phyloP scores from a whole-genome alignment of 2,888 invertebrate species.

The Leptothorax acervorum region DNA sequence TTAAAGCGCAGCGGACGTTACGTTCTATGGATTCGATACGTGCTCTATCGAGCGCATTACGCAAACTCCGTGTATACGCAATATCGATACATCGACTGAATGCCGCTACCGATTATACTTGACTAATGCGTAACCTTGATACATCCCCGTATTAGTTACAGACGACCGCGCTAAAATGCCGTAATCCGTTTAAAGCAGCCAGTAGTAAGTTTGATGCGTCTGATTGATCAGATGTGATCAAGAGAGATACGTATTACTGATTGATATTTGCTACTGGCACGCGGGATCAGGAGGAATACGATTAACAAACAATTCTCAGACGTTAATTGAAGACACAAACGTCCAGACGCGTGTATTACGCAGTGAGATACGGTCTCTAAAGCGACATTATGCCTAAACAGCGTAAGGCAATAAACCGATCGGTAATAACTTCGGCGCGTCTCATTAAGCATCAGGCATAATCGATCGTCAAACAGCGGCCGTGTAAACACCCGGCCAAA shows the following conservation, averaged over 20 bases:
- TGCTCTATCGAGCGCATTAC: slow-evolving; percentile 37
- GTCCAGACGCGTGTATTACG: background rate
- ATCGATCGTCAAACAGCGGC: slow-evolving; percentile 67
- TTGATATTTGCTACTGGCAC: background rate
- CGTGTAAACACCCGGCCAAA: slow-evolving; percentile 73
- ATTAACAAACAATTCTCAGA: background rate
- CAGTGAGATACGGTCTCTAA: background rate
- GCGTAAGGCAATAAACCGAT: slow-evolving; percentile 65
- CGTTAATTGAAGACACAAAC: slow-evolving; percentile 14
- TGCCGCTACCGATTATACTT: slow-evolving; percentile 48
- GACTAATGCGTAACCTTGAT: slow-evolving; percentile 56
- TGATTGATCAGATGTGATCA: slow-evolving; percentile 35
- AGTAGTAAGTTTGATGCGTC: slow-evolving; percentile 40
- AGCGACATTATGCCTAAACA: slow-evolving; percentile 6
- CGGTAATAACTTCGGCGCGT: slow-evolving; percentile 70
- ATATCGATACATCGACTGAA: slow-evolving; percentile 45
- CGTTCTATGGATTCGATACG: slow-evolving; percentile 8
- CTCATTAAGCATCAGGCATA: slow-evolving; percentile 69
- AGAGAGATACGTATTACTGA: background rate
- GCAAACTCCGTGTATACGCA: slow-evolving; percentile 24
- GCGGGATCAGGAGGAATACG: background rate
- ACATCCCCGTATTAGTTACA: slow-evolving; percentile 44
- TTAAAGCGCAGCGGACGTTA: slow-evolving; percentile 47
- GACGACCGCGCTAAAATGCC: slow-evolving; percentile 45
- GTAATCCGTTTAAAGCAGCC: slow-evolving; percentile 49